Evolutionary conservation across 2,888 invertebrate species (phyloP), one percentile per base, ranked within the genome.

Genomic region (Eremobia ochroleuca): DNA sequence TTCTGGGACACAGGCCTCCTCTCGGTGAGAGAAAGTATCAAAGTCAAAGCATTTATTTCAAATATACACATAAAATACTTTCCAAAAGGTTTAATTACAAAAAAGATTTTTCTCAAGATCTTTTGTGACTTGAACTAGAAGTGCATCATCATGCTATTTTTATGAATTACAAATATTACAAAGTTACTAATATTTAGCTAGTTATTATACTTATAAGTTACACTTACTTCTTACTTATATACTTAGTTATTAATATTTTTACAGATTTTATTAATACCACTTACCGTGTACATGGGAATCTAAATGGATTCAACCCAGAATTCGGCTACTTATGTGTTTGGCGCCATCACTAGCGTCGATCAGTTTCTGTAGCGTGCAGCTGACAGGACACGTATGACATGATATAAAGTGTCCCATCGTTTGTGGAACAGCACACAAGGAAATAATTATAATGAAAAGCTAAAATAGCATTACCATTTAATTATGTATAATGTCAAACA

Each of bases 401-500:
- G 13, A n/a, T 55, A 13, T 55, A 11, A 4, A 11, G n/a, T 13
- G 13, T 52, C 49, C 8, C 21, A 49, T 49, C 52, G 25, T 4
- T 52, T 52, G 21, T 49, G 52, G n/a, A 52, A 52, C 11, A n/a
- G 52, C 52, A 52, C 4, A n/a, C 1, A 52, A 11, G 11, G 21
- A 21, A 69, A 58, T 21, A n/a, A 21, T 13, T 58, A 2, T 40
- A 68, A 37, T 21, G 21, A 28, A 52, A 46, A 31, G 25, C 15
- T 49, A 34, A 21, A 64, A 15, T 28, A 40, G 6, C 3, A 64
- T 34, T 43, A 34, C 34, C 28, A 37, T 55, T 64, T 77, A 76
- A 68, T 68, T 31, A 77, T 58, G 9, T 25, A 31, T 58, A 68
- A 25, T 55, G 11, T 58, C 58, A 58, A 46, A 77, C 46, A 37